phyloP scores from a whole-genome alignment of 2,113 vertebrate species.

The Panthera tigris region DNA sequence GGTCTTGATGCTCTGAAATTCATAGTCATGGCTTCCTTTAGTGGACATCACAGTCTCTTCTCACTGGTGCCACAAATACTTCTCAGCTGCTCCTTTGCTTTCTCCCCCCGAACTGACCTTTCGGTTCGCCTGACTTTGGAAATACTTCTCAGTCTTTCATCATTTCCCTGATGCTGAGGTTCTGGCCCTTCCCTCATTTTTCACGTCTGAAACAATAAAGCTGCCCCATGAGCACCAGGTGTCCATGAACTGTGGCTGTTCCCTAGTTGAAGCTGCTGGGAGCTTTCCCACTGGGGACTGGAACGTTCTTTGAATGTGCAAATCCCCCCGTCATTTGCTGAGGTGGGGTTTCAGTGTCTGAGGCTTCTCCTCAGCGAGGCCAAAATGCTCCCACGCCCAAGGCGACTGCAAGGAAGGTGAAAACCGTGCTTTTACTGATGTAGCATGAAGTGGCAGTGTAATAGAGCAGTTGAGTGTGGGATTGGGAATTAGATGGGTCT shows the following conservation, averaged over 20 bases:
- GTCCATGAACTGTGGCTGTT: constrained; percentile 54
- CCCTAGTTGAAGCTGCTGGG: constrained; percentile 44
- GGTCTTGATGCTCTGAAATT: constrained; percentile 74
- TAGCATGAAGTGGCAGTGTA: not conserved
- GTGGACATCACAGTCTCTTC: constrained; percentile 52
- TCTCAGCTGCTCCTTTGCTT: constrained; percentile 46
- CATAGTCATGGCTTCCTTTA: constrained; percentile 63
- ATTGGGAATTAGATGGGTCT: not conserved
- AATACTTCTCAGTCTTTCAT: constrained; percentile 60
- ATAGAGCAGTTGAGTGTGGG: not conserved
- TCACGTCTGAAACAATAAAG: constrained; percentile 52
- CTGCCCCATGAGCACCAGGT: not conserved
- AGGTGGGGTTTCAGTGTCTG: not conserved
- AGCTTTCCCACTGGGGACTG: constrained; percentile 48
- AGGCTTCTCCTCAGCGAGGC: not conserved
- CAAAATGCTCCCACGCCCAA: not conserved
- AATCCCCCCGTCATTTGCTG: not conserved
- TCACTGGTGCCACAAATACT: constrained; percentile 57
- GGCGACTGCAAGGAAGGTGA: not conserved
- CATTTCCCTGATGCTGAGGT: not conserved
- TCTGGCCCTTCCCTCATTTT: constrained; percentile 46
- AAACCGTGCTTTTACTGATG: not conserved
- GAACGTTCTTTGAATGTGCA: not conserved
- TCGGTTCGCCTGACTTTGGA: not conserved
- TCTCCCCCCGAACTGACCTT: not conserved